Percentiles rank a stretch among this genome's conserved stretches.
Evolutionary conservation across 1,140 invertebrate species (phyloP).

Genomic region (Atta texana): DNA sequence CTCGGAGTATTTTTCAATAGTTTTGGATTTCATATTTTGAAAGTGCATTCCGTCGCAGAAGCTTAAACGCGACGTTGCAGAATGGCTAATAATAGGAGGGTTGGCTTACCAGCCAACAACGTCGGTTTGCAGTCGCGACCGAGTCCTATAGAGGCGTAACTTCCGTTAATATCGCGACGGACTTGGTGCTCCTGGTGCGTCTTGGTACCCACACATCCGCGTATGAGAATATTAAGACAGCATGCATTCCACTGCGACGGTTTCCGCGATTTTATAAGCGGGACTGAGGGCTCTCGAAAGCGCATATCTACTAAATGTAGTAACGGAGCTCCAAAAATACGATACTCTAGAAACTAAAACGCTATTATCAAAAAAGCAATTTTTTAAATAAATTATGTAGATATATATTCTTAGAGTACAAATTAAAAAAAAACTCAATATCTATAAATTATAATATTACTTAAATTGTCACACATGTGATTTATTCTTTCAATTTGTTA

Average conservation of each 20-base stretch:
- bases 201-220: conserved; percentile 28
- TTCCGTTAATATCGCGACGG: conserved; percentile 75
- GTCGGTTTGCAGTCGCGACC: conserved; percentile 65
- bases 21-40: conserved; percentile 79
- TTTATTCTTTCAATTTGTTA: background rate
- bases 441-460: background rate
- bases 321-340: background rate
- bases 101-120: conserved; percentile 80
- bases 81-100: conserved; percentile 84
- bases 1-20: conserved; percentile 57
- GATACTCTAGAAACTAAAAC: background rate
- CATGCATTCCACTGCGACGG: conserved; percentile 18
- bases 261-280: conserved; percentile 44
- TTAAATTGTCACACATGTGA: background rate
- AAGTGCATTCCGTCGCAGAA: conserved; percentile 77
- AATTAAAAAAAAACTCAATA: background rate
- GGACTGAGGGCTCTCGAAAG: background rate
- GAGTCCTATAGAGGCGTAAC: conserved; percentile 75
- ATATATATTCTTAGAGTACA: background rate
- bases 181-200: conserved; percentile 37
- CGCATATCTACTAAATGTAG: background rate
- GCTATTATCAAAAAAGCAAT: background rate
- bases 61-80: conserved; percentile 79
- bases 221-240: conserved; percentile 47
- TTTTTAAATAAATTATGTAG: background rate